A percentile compares a stretch with the other conserved stretches of the same genome.
These are phyloP conservation scores for Lingula anatina DNA, from an alignment of 2,888 invertebrate genomes.

Conservation along the genomic window DNA sequence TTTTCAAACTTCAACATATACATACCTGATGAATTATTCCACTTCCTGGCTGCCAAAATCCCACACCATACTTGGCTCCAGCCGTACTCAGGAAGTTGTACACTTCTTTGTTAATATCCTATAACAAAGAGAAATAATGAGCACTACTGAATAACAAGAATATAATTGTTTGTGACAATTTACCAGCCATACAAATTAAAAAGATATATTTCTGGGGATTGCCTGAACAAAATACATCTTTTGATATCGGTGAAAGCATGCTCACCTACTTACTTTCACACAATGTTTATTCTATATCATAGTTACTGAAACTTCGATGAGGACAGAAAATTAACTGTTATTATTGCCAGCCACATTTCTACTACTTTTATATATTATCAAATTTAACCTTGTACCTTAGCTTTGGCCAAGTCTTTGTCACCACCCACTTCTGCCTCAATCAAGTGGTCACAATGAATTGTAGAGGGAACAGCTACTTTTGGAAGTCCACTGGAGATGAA, in stretches of 20 bases:
- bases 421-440: constrained; percentile 96
- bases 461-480: constrained; percentile 93
- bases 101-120: constrained; percentile 75
- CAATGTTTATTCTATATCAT: no score
- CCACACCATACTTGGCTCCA: constrained; percentile 96
- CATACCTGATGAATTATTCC: constrained; percentile 90
- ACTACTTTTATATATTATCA: no score
- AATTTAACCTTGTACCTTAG: no score
- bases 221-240: no score
- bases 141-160: neutral
- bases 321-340: no score
- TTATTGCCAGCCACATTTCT: no score
- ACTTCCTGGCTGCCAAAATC: constrained; percentile 99
- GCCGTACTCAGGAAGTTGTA: constrained; percentile 91
- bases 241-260: no score
- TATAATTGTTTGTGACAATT: neutral
- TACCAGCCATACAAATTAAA: neutral
- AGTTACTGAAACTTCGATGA: no score
- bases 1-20: neutral
- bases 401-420: constrained; percentile 80
- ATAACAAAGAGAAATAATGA: constrained; percentile 4
- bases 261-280: no score
- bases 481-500: constrained; percentile 97
- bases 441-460: constrained; percentile 99
- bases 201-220: neutral